These are phyloP conservation scores for Lamprologus lemairii DNA, from an alignment of 2,113 vertebrate species.

Conservation along the genomic window DNA sequence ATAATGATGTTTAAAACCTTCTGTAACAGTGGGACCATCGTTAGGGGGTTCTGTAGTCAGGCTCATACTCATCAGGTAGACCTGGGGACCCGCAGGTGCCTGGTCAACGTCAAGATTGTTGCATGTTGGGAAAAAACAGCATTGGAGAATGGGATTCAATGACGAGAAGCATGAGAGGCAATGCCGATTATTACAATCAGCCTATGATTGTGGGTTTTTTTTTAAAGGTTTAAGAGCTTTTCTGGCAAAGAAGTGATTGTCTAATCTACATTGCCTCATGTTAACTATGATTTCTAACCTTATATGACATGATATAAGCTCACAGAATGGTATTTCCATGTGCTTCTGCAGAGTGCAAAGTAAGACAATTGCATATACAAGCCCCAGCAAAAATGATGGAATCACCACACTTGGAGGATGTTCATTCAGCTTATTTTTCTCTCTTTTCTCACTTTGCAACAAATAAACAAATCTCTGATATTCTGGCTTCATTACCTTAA, in stretches of 20 bases:
- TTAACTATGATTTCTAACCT: background rate
- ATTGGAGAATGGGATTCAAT: slow-evolving; percentile 4
- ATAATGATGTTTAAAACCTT: slow-evolving; percentile 62
- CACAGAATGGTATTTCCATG: background rate
- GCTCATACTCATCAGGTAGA: slow-evolving; percentile 71
- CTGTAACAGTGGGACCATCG: slow-evolving; percentile 65
- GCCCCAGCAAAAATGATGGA: background rate
- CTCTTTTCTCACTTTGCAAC: background rate
- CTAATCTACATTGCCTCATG: background rate
- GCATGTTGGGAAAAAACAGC: slow-evolving; percentile 35
- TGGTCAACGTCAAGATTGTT: slow-evolving; percentile 44
- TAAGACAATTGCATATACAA: background rate
- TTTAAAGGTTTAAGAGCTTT: background rate
- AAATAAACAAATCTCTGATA: background rate
- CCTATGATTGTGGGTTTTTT: fast-evolving
- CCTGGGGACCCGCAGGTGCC: slow-evolving; percentile 60
- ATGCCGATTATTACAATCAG: background rate
- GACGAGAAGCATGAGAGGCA: background rate
- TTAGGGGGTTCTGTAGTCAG: slow-evolving; percentile 67
- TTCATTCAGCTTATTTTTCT: background rate
- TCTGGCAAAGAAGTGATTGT: background rate
- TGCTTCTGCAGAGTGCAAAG: background rate
- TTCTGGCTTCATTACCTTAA: background rate
- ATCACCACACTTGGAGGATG: background rate
- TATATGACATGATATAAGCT: background rate